Evolutionary conservation across 2,888 invertebrate species (phyloP).

Genomic region (Vandiemenella viatica): DNA sequence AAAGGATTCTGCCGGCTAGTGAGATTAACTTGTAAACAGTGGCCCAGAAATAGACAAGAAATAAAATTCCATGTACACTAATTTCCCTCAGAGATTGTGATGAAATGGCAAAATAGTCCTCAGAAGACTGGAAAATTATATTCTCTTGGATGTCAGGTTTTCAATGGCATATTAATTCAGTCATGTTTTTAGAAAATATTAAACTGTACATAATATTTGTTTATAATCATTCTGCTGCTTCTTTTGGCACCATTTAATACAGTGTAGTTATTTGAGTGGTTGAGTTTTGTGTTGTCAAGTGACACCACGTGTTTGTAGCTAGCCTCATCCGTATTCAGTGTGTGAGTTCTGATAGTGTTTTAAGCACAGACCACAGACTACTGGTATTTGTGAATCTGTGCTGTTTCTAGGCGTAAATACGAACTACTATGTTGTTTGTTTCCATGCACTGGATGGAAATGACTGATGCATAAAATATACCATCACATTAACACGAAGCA

Average conservation of each 20-base stretch:
- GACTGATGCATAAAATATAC: neutral
- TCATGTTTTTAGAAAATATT: neutral
- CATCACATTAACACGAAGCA: neutral
- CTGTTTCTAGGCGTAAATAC: too few relatives aligned
- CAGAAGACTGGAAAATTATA: neutral
- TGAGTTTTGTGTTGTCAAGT: too few relatives aligned
- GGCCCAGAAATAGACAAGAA: neutral
- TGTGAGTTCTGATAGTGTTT: too few relatives aligned
- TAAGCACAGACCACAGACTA: too few relatives aligned
- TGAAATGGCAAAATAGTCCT: neutral
- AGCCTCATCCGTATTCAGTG: too few relatives aligned
- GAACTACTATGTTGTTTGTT: too few relatives aligned
- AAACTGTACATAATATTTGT: neutral
- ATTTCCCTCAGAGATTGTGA: neutral
- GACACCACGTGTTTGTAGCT: too few relatives aligned
- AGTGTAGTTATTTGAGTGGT: too few relatives aligned
- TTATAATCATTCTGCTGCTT: neutral
- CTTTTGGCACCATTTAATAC: neutral
- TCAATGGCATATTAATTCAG: neutral
- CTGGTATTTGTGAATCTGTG: too few relatives aligned
- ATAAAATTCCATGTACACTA: neutral
- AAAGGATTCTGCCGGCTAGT: neutral
- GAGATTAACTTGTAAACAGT: neutral
- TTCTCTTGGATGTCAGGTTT: neutral
- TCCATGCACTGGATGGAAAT: too few relatives aligned